phyloP scores from a whole-genome alignment of 2,888 invertebrate species.

The Blomia tropicalis region DNA sequence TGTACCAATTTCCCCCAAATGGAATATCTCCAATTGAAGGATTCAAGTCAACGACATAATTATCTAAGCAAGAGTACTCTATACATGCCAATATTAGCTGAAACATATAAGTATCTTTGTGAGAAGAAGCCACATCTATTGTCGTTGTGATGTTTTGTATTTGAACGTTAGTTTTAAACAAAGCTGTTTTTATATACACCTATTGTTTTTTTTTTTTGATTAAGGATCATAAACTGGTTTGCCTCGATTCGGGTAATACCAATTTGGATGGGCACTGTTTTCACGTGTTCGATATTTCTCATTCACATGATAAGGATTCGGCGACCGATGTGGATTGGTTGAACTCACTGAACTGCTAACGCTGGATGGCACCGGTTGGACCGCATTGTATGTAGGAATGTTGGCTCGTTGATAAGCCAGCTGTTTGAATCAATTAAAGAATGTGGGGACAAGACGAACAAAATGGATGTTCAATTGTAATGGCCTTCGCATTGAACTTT shows the following conservation, averaged over 20 bases:
- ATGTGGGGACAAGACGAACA: too few relatives aligned
- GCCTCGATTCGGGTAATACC: constrained; percentile 4
- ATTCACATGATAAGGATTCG: not conserved
- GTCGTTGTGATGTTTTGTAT: not conserved
- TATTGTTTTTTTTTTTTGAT: too few relatives aligned
- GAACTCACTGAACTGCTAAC: not conserved
- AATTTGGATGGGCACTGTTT: not conserved
- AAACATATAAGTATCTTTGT: not conserved
- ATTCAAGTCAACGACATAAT: not conserved
- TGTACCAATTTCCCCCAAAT: not conserved
- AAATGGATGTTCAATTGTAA: too few relatives aligned
- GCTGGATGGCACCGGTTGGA: too few relatives aligned
- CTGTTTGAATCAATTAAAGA: too few relatives aligned
- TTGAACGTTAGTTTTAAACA: not conserved
- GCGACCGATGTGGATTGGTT: not conserved
- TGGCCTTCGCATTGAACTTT: too few relatives aligned
- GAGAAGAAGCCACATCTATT: not conserved
- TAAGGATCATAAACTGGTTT: constrained; percentile 6
- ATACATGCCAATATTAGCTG: not conserved
- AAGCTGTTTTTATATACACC: not conserved
- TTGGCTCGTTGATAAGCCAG: not conserved
- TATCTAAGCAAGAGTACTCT: not conserved
- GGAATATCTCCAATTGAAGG: not conserved
- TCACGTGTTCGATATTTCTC: not conserved
- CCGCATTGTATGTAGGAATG: too few relatives aligned